Evolutionary conservation across 2,888 invertebrate species (phyloP).

Genomic region (Blastobasis adustella): DNA sequence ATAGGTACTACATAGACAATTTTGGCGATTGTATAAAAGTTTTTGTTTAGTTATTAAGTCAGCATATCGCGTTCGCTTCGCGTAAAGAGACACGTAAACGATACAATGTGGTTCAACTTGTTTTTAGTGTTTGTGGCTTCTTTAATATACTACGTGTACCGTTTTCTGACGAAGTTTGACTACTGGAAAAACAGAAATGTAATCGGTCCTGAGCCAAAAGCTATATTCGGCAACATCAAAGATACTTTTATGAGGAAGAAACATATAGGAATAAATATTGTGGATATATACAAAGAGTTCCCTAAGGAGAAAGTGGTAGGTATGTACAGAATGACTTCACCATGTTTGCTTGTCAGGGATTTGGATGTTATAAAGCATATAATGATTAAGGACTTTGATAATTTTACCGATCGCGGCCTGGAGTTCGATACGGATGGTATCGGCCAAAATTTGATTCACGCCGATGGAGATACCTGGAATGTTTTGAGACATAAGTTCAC

Average conservation of each 20-base stretch:
- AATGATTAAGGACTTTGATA: conserved; percentile 42
- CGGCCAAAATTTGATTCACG: conserved; percentile 37
- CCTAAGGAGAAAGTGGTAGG: conserved; percentile 39
- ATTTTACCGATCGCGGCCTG: conserved; percentile 35
- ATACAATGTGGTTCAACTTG: too few species aligned
- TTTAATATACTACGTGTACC: too few species aligned
- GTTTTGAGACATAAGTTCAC: conserved; percentile 33
- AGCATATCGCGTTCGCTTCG: too few species aligned
- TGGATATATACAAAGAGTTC: neutral
- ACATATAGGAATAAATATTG: too few species aligned
- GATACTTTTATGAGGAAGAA: too few species aligned
- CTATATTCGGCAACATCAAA: neutral
- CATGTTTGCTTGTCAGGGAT: conserved; percentile 37
- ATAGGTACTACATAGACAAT: too few species aligned
- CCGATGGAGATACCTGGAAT: conserved; percentile 38
- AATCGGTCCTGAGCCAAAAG: neutral
- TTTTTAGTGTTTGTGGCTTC: too few species aligned
- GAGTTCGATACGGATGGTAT: conserved; percentile 34
- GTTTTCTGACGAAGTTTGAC: neutral
- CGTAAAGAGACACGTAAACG: too few species aligned
- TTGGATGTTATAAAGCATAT: conserved; percentile 40
- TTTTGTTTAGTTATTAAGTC: too few species aligned
- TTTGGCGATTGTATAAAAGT: too few species aligned
- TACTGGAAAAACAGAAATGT: neutral
- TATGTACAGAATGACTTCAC: conserved; percentile 35